Conservation (phyloP, 2,797 vertebrate genomes). For the Danio choprae region DNA sequence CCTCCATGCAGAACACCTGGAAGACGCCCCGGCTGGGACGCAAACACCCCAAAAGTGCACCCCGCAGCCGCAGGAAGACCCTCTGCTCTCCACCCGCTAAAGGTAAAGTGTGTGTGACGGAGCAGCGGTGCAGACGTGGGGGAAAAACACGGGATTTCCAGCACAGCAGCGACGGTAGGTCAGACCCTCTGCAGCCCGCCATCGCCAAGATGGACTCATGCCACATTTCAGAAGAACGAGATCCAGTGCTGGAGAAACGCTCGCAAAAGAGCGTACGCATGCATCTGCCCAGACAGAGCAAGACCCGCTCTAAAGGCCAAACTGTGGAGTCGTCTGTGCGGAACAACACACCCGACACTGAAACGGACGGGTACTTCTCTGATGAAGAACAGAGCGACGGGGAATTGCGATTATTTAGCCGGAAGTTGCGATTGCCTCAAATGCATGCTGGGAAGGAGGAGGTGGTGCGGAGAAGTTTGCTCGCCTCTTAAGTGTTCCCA, state of each 20-base stretch:
- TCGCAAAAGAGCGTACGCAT: conserved; percentile 79
- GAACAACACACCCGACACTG: conserved; percentile 78
- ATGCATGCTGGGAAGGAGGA: conserved; percentile 89
- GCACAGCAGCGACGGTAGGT: conserved; percentile 71
- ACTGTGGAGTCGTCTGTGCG: conserved; percentile 63
- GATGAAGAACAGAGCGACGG: conserved; percentile 92
- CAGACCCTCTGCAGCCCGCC: conserved; percentile 78
- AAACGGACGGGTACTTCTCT: conserved; percentile 92
- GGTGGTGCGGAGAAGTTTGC: conserved; percentile 90
- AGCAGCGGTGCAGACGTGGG: conserved; percentile 62
- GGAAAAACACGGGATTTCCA: conserved; percentile 74
- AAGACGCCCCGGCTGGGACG: conserved; percentile 88
- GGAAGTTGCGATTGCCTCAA: conserved; percentile 81
- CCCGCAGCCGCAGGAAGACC: conserved; percentile 74
- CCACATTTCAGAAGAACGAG: conserved; percentile 76
- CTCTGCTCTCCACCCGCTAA: conserved; percentile 59
- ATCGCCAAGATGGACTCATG: conserved; percentile 84
- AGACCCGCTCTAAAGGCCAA: conserved; percentile 74
- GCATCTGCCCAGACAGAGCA: conserved; percentile 83
- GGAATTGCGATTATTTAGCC: conserved; percentile 78
- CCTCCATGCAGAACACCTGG: conserved; percentile 88
- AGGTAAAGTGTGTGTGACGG: conserved; percentile 60
- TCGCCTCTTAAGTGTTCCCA: conserved; percentile 83
- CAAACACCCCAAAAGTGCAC: conserved; percentile 77
- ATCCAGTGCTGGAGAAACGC: conserved; percentile 68